A percentile compares a stretch with the other conserved stretches of the same genome.
These are phyloP conservation scores for Ptilorrhoa leucosticta DNA, from an alignment of 2,113 vertebrate genomes.

Conservation along the genomic window DNA sequence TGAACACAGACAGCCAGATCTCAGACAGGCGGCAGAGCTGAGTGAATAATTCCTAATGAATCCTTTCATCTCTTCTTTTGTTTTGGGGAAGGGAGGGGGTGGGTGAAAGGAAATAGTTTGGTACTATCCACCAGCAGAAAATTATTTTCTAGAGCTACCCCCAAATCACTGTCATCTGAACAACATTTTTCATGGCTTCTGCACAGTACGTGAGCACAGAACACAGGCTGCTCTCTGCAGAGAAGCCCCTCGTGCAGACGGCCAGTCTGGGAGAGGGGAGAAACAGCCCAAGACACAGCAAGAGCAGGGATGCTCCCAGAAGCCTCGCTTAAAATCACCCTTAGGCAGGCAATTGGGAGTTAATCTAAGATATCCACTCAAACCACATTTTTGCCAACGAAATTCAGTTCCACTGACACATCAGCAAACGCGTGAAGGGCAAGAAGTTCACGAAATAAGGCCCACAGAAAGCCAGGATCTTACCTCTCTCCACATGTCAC, in stretches of 20 bases:
- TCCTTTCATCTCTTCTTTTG: conserved; percentile 64
- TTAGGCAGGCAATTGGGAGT: neutral
- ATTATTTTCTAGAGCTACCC: neutral
- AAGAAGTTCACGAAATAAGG: neutral
- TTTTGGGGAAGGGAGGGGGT: conserved; percentile 25
- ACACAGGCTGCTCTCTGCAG: neutral
- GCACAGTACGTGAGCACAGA: neutral
- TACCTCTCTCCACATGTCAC: neutral
- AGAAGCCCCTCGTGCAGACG: neutral
- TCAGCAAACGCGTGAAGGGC: neutral
- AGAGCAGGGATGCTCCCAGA: neutral
- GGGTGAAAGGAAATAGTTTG: conserved; percentile 24
- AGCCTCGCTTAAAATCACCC: neutral
- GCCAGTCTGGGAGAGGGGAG: neutral
- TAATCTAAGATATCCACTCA: neutral
- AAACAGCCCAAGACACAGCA: neutral
- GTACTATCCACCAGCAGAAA: conserved; percentile 41
- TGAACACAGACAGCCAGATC: conserved; percentile 54
- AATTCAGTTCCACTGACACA: neutral
- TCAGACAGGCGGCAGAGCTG: conserved; percentile 56
- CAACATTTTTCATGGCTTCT: neutral
- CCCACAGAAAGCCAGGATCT: neutral
- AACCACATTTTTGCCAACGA: neutral
- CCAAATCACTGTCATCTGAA: neutral
- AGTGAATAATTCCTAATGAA: conserved; percentile 67